Conservation (phyloP, 2,113 vertebrate species). For the Bothrops jararaca region DNA sequence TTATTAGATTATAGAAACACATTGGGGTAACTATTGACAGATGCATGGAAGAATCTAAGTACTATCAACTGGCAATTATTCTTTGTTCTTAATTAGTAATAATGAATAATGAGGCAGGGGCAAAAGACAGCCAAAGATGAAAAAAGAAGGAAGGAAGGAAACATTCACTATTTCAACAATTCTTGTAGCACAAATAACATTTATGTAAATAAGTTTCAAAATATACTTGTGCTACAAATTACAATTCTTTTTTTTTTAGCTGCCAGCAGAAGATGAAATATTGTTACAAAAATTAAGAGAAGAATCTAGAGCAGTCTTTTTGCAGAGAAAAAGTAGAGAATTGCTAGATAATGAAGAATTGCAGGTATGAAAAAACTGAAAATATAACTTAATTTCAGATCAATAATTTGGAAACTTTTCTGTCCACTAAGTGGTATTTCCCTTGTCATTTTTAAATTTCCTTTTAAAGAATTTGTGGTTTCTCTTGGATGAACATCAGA, state of each 20-base stretch:
- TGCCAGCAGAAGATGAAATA: slow-evolving; percentile 95
- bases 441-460: slow-evolving; percentile 27
- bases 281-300: slow-evolving; percentile 95
- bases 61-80: background rate
- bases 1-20: background rate
- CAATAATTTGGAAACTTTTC: slow-evolving; percentile 10
- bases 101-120: too few relatives aligned
- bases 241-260: slow-evolving; percentile 63
- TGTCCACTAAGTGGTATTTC: background rate
- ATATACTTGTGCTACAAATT: background rate
- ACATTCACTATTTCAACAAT: background rate
- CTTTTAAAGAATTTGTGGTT: slow-evolving; percentile 90
- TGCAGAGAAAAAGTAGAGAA: slow-evolving; percentile 96
- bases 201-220: background rate
- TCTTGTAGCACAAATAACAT: background rate
- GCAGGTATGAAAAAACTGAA: slow-evolving; percentile 76
- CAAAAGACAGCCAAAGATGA: background rate
- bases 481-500: slow-evolving; percentile 95
- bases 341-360: slow-evolving; percentile 96
- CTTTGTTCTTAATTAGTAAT: background rate
- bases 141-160: background rate
- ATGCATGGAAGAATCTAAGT: background rate
- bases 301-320: slow-evolving; percentile 95
- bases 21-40: background rate
- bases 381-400: background rate